Base-by-base conservation (phyloP, 1,140 invertebrate genomes). In the Aphis craccivora region DNA sequence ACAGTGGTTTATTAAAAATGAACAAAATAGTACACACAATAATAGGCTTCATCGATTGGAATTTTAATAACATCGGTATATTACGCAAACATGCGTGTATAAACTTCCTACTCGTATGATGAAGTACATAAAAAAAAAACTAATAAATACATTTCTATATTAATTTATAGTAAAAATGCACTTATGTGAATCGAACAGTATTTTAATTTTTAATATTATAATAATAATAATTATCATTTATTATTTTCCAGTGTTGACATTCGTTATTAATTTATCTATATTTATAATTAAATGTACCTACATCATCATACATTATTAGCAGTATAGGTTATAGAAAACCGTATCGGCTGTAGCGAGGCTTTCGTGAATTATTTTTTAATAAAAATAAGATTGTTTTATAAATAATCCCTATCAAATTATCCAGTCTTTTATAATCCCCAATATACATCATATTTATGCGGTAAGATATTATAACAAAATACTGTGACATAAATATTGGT, bases 1-100 rank as follows among this genome's bases (percentile, higher is more conserved):
- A 30, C 30, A n/a, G n/a, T 76, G 60, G 60, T 76, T 76, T 76
- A 76, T 76, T 76, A 76, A 76, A 76, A n/a, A 76, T 18, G 60
- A 76, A n/a, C 60, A 76, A n/a, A 76, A 76, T 76, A 76, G n/a
- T 76, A n/a, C 60, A 18, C 60, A 76, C 60, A n/a, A 76, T 76
- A 76, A 76, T 76, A n/a, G 60, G 60, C 60, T 20, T 1, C n/a
- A 76, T 76, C 60, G 30, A 76, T 76, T 76, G 60, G 60, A 76
- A 76, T 76, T 76, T 76, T n/a, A 76, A 83, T 83, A 83, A 83
- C 37, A 83, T 40, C 22, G 20, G 81, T 40, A 40, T 83, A 40
- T 23, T 83, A 86, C 83, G 37, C 83, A 86, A 25, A 86, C 83
- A 86, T 30, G 40, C 40, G 40, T 43, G 22, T 23, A 40, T 37